Base-by-base conservation (phyloP, 2,797 vertebrate genomes). In the Salmo trutta region DNA sequence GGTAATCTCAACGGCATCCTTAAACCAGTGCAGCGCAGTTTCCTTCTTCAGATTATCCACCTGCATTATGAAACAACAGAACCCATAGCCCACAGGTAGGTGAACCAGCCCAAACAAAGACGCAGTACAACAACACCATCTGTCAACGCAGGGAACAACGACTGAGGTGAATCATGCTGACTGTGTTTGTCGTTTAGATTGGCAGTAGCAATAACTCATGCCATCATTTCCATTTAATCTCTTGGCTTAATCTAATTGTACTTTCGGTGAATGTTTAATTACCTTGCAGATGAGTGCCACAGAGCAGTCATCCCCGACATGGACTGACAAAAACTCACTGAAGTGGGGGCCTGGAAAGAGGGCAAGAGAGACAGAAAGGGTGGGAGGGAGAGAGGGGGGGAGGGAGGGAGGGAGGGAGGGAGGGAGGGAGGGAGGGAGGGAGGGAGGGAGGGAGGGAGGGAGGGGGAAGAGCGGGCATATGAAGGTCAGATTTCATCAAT, bases 1-100 rank as follows among this genome's bases (percentile, higher is more conserved):
- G 6, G 96, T 94, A 64, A 95, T 83, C 76, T 97, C 95, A 47
- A 91, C 93, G 47, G 96, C 95, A 10, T 97, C 95, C 90, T 94
- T 98, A 82, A 92, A 97, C 98, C 98, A 99, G 79, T 95, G 95
- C 93, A 99, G 98, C 83, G 84, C 90, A 0, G 97, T 98, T 78
- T 99, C 98, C 82, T 96, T 99, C 94, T 97, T 98, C 76, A 94
- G 94, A 88, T 99, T 99, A 0, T 97, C 96, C 77, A 98, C 96
- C 98, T 99, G 77, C 66, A n/a, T 16, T 16, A 67, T 67, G 65
- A 52, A 65, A 59, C 19, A 66, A 41, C 62, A 75, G 54, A 36
- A 56, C 29, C 2, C 7, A 15, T 36, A 56, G 27, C 19, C 59
- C 33, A 2, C 67, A 41, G 75, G 65, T 56, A 83, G 15, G 15